Conservation (phyloP, 2,113 vertebrate species). For the Tyrannus savana region DNA sequence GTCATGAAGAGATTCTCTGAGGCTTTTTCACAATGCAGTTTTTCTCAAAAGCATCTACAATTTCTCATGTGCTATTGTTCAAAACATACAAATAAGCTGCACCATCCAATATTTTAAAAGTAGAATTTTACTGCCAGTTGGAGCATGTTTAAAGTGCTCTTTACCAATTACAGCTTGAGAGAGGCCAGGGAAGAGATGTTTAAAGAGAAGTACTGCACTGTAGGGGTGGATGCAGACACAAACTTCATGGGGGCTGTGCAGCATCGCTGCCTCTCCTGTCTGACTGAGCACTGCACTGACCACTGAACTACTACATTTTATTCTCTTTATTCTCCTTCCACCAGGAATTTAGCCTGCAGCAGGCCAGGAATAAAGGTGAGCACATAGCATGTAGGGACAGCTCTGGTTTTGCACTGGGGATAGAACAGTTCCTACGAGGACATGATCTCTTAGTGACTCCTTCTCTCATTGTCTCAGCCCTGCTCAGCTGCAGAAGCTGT, state of each 20-base stretch:
- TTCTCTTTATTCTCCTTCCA: not conserved
- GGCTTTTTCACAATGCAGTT: slow-evolving; percentile 2
- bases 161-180: not conserved
- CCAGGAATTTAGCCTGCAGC: not conserved
- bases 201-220: not conserved
- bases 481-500: not conserved
- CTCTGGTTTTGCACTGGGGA: not conserved
- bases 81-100: not conserved
- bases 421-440: not conserved
- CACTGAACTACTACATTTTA: not conserved
- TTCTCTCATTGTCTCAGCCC: not conserved
- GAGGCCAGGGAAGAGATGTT: not conserved
- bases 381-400: too few species aligned
- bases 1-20: slow-evolving; percentile 13
- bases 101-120: not conserved
- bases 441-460: not conserved
- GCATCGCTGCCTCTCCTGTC: not conserved
- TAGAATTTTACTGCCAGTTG: not conserved
- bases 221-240: not conserved
- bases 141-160: slow-evolving; percentile 6
- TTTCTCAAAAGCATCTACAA: slow-evolving; percentile 18
- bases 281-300: not conserved
- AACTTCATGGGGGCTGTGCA: not conserved
- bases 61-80: not conserved
- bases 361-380: not conserved